Conservation (phyloP, 1,140 invertebrate species). For the Diabrotica undecimpunctata region DNA sequence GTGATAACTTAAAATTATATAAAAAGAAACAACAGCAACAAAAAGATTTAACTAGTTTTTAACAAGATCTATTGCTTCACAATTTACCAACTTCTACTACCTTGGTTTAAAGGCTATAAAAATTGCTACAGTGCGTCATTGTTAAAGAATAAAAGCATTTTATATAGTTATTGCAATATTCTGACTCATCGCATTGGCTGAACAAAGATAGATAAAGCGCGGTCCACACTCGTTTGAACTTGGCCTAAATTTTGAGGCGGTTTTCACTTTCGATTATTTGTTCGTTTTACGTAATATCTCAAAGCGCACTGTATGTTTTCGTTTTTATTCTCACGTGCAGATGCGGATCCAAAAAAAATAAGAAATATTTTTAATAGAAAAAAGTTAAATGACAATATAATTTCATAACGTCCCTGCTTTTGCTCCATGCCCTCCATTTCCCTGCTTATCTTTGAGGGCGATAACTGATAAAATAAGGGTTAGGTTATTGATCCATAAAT, state of each 20-base stretch:
- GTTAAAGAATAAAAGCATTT: conserved; percentile 1
- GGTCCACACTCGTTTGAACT: conserved; percentile 18
- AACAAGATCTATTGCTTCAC: no score
- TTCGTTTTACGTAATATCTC: conserved; percentile 24
- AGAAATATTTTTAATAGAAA: no score
- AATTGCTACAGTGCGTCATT: background rate
- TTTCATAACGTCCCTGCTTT: no score
- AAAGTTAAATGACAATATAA: no score
- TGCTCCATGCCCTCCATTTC: no score
- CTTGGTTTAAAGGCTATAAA: background rate
- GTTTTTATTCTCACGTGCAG: background rate
- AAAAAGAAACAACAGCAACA: no score
- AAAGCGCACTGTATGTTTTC: background rate
- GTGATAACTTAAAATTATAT: no score
- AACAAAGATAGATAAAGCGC: background rate
- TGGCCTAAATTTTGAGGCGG: conserved; percentile 23
- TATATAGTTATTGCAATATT: background rate
- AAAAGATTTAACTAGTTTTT: no score
- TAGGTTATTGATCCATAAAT: no score
- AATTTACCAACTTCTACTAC: no score
- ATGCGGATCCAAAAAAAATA: background rate
- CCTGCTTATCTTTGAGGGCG: no score
- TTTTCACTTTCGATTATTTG: conserved; percentile 30
- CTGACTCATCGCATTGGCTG: background rate
- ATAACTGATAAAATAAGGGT: no score